Percentiles rank a stretch among this genome's conserved stretches.
Conservation (phyloP, 2,888 invertebrate species). For the Zhengitettix transpicula region DNA sequence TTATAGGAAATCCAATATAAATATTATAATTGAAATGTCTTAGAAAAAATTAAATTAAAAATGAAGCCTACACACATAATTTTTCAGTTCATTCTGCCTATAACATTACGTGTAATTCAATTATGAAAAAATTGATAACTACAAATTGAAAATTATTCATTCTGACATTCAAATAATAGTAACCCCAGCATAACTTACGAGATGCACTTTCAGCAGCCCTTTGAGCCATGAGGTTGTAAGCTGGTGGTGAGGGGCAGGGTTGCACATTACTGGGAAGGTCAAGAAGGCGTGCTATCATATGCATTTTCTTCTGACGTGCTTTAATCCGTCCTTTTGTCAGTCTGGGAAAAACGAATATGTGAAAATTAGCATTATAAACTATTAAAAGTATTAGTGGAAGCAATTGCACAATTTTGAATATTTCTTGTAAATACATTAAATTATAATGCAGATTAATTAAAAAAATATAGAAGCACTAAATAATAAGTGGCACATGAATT, state of each 20-base stretch:
- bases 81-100: no score
- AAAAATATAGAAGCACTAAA: no score
- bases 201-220: constrained; percentile 6
- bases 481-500: no score
- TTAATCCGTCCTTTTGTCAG: constrained; percentile 65
- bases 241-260: constrained; percentile 24
- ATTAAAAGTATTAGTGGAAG: background rate
- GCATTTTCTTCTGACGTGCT: constrained; percentile 92
- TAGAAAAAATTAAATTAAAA: no score
- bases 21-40: no score
- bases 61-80: no score
- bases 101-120: no score
- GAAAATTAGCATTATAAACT: background rate
- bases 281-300: constrained; percentile 79
- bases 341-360: constrained; percentile 16
- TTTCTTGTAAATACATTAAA: background rate
- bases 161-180: no score
- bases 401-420: background rate
- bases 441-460: no score
- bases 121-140: no score
- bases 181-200: background rate
- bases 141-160: no score
- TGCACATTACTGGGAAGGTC: constrained; percentile 48
- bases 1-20: no score
- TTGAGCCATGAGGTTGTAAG: constrained; percentile 14